Conservation (phyloP, 1,140 invertebrate species). For the Sinella curviseta region DNA sequence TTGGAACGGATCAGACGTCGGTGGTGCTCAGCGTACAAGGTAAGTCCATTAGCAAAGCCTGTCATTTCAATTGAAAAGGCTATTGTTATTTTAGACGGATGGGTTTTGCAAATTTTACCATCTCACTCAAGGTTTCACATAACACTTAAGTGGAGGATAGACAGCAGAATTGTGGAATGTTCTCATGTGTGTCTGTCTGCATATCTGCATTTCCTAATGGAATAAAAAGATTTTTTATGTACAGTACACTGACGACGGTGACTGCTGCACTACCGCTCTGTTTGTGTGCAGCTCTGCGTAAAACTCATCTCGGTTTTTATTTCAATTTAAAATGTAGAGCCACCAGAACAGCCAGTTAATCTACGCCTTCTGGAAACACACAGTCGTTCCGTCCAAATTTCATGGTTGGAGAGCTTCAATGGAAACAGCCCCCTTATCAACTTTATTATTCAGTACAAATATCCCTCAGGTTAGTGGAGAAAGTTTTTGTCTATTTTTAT, state of each 20-base stretch:
- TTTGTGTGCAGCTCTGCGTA: too few relatives aligned
- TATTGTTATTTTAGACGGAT: not conserved
- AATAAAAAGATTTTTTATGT: too few relatives aligned
- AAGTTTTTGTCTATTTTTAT: too few relatives aligned
- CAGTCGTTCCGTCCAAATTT: slow-evolving; percentile 74
- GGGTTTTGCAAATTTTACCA: not conserved
- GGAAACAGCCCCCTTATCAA: slow-evolving; percentile 84
- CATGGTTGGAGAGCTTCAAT: slow-evolving; percentile 77
- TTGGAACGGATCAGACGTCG: slow-evolving; percentile 86
- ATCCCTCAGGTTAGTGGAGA: slow-evolving; percentile 71
- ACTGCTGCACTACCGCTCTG: too few relatives aligned
- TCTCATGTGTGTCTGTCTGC: too few relatives aligned
- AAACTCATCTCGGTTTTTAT: not conserved
- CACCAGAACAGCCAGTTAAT: slow-evolving; percentile 82
- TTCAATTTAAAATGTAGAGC: slow-evolving; percentile 59
- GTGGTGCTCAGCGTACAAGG: slow-evolving; percentile 89
- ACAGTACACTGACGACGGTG: too few relatives aligned
- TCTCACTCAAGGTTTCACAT: not conserved
- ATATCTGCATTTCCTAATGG: too few relatives aligned
- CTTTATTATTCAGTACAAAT: slow-evolving; percentile 83
- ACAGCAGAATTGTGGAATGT: not conserved
- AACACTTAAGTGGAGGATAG: not conserved
- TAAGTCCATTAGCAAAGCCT: slow-evolving; percentile 50
- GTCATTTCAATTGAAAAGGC: not conserved
- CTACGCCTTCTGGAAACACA: slow-evolving; percentile 78